Percentiles rank a stretch among this genome's conserved stretches.
phyloP scores from a whole-genome alignment of 2,888 invertebrate genomes.

The Chelonus formosanus region DNA sequence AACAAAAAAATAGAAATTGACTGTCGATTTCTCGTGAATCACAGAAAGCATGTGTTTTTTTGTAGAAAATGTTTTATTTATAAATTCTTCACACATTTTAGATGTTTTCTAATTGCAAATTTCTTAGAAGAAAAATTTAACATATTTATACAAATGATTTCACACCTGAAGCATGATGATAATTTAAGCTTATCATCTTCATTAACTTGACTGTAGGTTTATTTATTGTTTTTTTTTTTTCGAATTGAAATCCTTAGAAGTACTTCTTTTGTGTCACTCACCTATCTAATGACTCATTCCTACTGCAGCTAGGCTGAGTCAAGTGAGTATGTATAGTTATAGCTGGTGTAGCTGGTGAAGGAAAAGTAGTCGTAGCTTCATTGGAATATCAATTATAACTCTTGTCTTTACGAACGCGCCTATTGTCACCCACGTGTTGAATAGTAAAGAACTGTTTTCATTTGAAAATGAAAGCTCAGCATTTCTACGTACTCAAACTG shows the following conservation, averaged over 20 bases:
- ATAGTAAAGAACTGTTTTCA: not conserved
- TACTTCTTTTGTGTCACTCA: slow-evolving; percentile 6
- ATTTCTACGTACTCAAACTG: not conserved
- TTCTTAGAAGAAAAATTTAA: too few relatives aligned
- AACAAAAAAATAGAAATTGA: too few relatives aligned
- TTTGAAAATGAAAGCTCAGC: slow-evolving; percentile 5
- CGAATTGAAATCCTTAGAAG: slow-evolving; percentile 3
- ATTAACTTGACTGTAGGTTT: not conserved
- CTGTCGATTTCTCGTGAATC: too few relatives aligned
- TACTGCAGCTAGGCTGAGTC: not conserved
- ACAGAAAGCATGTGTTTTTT: too few relatives aligned
- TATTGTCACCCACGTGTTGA: not conserved
- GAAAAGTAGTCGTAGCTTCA: slow-evolving; percentile 1
- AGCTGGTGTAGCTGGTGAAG: not conserved
- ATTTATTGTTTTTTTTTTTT: not conserved
- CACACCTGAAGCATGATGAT: too few relatives aligned
- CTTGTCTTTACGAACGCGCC: not conserved
- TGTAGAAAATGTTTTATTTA: too few relatives aligned
- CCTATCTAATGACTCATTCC: not conserved
- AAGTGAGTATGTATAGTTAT: too few relatives aligned
- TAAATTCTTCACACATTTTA: too few relatives aligned
- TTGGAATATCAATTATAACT: slow-evolving; percentile 14
- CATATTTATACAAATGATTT: too few relatives aligned
- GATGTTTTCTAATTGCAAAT: too few relatives aligned
- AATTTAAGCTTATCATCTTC: too few relatives aligned